Conservation (phyloP, 1,140 invertebrate genomes). For the Phymorhynchus buccinoides region DNA sequence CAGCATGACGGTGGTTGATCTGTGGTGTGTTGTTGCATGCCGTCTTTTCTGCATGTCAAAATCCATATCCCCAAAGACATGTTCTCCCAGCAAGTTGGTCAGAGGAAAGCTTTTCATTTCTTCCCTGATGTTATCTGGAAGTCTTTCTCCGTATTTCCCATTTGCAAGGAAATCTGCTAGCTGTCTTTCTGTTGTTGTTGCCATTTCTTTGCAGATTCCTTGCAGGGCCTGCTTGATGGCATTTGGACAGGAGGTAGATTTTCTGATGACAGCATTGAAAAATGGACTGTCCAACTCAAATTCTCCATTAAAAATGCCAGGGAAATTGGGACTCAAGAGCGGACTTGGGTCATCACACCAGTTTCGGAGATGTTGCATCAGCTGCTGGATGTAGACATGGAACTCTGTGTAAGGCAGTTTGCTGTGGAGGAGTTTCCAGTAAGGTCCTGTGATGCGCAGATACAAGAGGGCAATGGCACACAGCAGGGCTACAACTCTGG, state of each 20-base stretch:
- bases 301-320: not conserved
- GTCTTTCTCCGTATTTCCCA: conserved; percentile 31
- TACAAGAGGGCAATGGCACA: not conserved
- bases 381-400: conserved; percentile 5
- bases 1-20: conserved; percentile 21
- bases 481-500: not conserved
- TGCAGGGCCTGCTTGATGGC: not conserved
- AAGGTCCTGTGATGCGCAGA: conserved; percentile 8
- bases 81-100: conserved; percentile 44
- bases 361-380: conserved; percentile 28
- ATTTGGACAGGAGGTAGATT: not conserved
- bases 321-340: not conserved
- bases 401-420: conserved; percentile 2
- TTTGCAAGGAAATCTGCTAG: conserved; percentile 42
- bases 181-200: conserved; percentile 37
- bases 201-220: conserved; percentile 8
- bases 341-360: not conserved
- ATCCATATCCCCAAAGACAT: conserved; percentile 43
- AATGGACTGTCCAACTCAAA: conserved; percentile 12
- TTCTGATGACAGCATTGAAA: not conserved
- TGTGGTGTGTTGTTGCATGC: conserved; percentile 43
- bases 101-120: conserved; percentile 39
- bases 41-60: conserved; percentile 40
- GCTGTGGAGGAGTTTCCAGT: conserved; percentile 34
- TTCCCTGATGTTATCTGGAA: not conserved